Evolutionary conservation across 2,888 invertebrate species (phyloP).

Genomic region (Proisotoma minuta): DNA sequence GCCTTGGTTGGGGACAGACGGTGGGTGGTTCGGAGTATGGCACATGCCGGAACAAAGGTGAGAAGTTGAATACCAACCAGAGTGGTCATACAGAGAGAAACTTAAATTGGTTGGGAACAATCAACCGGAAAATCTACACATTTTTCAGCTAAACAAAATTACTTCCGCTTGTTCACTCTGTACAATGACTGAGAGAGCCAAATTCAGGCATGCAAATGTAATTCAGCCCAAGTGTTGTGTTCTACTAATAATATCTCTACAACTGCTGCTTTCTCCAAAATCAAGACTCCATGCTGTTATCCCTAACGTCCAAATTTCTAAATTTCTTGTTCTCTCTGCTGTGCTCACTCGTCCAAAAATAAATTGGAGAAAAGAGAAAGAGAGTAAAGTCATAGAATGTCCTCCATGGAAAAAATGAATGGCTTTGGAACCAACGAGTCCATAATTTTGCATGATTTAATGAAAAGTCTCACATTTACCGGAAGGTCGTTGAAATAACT

Average conservation of each 20-base stretch:
- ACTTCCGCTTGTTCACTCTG: constrained; percentile 12
- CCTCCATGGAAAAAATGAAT: too few relatives aligned
- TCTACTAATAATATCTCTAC: neutral
- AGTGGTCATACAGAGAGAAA: constrained; percentile 47
- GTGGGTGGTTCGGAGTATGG: constrained; percentile 31
- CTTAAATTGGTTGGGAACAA: constrained; percentile 38
- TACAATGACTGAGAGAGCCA: neutral
- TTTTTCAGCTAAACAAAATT: constrained; percentile 11
- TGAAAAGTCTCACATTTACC: too few relatives aligned
- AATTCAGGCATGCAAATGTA: neutral
- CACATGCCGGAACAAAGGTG: constrained; percentile 33
- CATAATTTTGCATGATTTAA: too few relatives aligned
- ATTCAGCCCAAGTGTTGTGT: neutral
- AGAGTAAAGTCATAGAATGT: too few relatives aligned
- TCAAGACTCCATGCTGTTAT: neutral
- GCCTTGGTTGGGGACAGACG: too few relatives aligned
- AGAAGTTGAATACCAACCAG: constrained; percentile 36
- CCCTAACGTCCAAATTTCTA: neutral
- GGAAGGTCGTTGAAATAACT: too few relatives aligned
- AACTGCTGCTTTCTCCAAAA: neutral
- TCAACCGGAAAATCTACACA: constrained; percentile 42
- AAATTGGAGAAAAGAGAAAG: neutral
- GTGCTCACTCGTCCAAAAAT: constrained; percentile 6
- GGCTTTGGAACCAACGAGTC: too few relatives aligned
- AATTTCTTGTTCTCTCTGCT: neutral